phyloP scores from a whole-genome alignment of 2,888 invertebrate species.

The Diachrysia chrysitis region DNA sequence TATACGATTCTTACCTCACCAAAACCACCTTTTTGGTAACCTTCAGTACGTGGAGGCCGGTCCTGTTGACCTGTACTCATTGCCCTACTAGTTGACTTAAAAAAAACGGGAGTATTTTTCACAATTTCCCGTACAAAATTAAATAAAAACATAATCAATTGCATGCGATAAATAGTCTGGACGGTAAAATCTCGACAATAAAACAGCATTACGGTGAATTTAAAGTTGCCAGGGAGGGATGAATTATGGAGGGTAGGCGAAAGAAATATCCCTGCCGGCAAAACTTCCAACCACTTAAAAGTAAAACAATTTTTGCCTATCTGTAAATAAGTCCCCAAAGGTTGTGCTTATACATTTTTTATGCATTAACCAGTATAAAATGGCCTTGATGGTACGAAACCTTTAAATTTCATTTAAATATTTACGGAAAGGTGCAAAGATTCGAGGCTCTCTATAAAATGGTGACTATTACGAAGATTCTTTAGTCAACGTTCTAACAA shows the following conservation, averaged over 20 bases:
- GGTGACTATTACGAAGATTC: slow-evolving; percentile 32
- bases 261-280: slow-evolving; percentile 51
- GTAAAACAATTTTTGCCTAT: slow-evolving; percentile 58
- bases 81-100: background rate
- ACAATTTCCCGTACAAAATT: slow-evolving; percentile 8
- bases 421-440: slow-evolving; percentile 16
- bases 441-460: slow-evolving; percentile 20
- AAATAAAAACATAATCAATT: slow-evolving; percentile 53
- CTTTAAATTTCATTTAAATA: slow-evolving; percentile 28
- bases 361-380: slow-evolving; percentile 33
- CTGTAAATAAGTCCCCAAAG: slow-evolving; percentile 59
- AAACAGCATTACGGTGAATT: slow-evolving; percentile 57
- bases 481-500: slow-evolving; percentile 16
- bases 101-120: background rate
- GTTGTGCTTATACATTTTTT: slow-evolving; percentile 43
- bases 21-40: no score
- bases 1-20: no score
- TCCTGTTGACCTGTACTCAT: no score
- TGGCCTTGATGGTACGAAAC: slow-evolving; percentile 23
- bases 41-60: no score
- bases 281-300: slow-evolving; percentile 64
- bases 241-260: slow-evolving; percentile 58
- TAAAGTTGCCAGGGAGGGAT: slow-evolving; percentile 51
- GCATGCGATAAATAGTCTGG: slow-evolving; percentile 44
- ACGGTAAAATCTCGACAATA: slow-evolving; percentile 49